Percentiles rank a stretch among this genome's conserved stretches.
Conservation (phyloP, 2,888 invertebrate genomes). For the Yponomeuta cagnagella region DNA sequence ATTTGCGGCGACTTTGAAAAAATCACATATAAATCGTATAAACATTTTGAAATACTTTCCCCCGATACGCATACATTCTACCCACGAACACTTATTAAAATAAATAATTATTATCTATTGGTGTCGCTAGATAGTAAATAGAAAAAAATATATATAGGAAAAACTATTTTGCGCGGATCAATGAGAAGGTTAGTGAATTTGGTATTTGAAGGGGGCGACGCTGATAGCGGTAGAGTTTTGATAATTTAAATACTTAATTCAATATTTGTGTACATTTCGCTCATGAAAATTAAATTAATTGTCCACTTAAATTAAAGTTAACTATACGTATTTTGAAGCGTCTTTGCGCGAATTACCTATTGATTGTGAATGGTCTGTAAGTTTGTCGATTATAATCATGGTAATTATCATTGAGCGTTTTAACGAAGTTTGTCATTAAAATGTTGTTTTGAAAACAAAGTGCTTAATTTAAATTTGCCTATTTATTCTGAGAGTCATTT, state of each 20-base stretch:
- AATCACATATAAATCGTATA: constrained; percentile 33
- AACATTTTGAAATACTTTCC: background rate
- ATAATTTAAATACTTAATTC: background rate
- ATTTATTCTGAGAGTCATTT: constrained; percentile 69
- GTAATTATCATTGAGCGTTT: background rate
- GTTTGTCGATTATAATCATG: background rate
- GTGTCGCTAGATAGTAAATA: constrained; percentile 42
- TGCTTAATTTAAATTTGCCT: constrained; percentile 4
- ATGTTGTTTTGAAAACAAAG: background rate
- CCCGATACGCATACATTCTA: constrained; percentile 46
- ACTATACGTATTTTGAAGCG: background rate
- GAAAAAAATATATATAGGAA: constrained; percentile 32
- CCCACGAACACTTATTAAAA: constrained; percentile 20
- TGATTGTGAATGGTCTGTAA: background rate
- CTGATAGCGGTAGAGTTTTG: constrained; percentile 12
- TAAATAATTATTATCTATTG: constrained; percentile 25
- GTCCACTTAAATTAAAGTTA: constrained; percentile 3
- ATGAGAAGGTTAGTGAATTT: constrained; percentile 73
- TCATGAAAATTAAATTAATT: constrained; percentile 10
- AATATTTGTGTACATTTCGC: constrained; percentile 8
- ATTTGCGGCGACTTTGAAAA: constrained; percentile 21
- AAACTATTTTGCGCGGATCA: constrained; percentile 52
- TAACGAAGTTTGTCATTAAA: background rate
- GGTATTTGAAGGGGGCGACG: constrained; percentile 39
- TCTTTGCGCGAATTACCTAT: background rate